Evolutionary conservation across 2,888 invertebrate genomes (phyloP).

Genomic region (Nemurella pictetii): DNA sequence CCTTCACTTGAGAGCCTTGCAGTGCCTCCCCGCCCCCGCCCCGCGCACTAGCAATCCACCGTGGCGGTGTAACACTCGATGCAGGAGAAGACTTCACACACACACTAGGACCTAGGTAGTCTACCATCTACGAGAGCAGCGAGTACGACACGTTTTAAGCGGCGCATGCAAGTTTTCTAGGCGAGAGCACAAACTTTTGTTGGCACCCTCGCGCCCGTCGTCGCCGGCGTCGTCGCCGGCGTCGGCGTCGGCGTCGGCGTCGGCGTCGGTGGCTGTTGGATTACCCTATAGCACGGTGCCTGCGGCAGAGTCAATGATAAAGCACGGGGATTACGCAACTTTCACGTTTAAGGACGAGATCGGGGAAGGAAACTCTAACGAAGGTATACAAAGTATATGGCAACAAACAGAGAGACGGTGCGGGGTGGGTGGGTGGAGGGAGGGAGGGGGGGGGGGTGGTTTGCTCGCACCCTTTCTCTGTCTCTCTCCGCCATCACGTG

Average conservation of each 20-base stretch:
- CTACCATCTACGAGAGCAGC: not conserved
- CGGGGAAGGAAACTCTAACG: slow-evolving; percentile 16
- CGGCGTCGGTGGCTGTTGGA: not conserved
- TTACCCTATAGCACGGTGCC: not conserved
- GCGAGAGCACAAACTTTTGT: slow-evolving; percentile 12
- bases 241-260: not conserved
- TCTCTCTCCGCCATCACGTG: not conserved
- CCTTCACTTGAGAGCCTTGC: not conserved
- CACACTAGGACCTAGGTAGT: too few relatives aligned
- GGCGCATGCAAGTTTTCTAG: not conserved
- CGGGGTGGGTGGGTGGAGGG: too few relatives aligned
- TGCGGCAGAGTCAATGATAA: slow-evolving; percentile 23
- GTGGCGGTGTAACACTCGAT: not conserved
- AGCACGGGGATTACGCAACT: slow-evolving; percentile 23
- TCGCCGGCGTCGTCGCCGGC: not conserved
- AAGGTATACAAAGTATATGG: slow-evolving; percentile 4
- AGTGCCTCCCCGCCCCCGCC: not conserved
- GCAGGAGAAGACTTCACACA: slow-evolving; percentile 5
- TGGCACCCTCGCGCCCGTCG: slow-evolving; percentile 15
- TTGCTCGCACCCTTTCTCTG: not conserved
- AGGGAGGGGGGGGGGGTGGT: too few relatives aligned
- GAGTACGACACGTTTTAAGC: not conserved
- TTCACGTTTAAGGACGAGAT: not conserved
- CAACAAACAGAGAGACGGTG: not conserved
- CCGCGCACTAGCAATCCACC: not conserved